Conservation (phyloP, 2,888 invertebrate genomes). For the Steinernema carpocapsae region DNA sequence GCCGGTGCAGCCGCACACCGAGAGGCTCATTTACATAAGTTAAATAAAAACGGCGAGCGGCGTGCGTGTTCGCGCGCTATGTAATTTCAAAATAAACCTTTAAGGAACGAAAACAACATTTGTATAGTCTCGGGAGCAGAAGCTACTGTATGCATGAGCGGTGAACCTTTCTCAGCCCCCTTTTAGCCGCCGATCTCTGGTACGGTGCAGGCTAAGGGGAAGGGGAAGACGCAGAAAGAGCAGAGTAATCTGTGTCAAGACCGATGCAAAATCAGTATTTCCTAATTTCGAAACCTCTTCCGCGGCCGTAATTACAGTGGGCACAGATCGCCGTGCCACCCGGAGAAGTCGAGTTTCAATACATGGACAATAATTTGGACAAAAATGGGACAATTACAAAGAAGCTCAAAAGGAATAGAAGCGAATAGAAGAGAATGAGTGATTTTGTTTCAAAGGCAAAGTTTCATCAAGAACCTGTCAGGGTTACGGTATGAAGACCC, state of each 20-base stretch:
- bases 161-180: not conserved
- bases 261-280: too few relatives aligned
- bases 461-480: too few relatives aligned
- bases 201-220: too few relatives aligned
- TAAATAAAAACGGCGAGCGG: constrained; percentile 21
- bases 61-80: not conserved
- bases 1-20: constrained; percentile 1
- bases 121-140: not conserved
- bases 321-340: constrained; percentile 5
- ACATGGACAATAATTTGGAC: not conserved
- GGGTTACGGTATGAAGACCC: constrained; percentile 19
- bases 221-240: too few relatives aligned
- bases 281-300: not conserved
- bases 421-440: not conserved
- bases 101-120: not conserved
- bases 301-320: constrained; percentile 7
- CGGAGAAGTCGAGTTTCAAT: constrained; percentile 8
- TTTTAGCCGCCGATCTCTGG: not conserved
- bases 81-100: constrained; percentile 14
- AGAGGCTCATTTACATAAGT: constrained; percentile 31
- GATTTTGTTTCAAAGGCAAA: too few relatives aligned
- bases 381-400: constrained; percentile 1
- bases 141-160: not conserved
- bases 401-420: not conserved
- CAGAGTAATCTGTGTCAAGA: too few relatives aligned